Conservation (phyloP, 1,140 invertebrate genomes). For the Euschistus heros region DNA sequence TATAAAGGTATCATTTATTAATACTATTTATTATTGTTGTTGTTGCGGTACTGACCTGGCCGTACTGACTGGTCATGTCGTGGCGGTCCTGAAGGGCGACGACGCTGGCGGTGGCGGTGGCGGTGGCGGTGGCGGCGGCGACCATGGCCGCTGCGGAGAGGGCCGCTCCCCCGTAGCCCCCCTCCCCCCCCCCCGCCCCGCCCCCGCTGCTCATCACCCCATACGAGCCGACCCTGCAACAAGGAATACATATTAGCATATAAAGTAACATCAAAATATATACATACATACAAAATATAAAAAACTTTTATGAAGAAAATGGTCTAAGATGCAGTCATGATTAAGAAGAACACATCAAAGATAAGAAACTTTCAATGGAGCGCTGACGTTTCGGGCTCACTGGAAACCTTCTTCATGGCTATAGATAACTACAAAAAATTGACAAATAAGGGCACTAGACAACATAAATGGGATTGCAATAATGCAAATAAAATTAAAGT, state of each 20-base stretch:
- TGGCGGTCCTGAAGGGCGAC: conserved; percentile 59
- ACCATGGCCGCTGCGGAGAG: conserved; percentile 56
- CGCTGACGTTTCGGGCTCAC: no score
- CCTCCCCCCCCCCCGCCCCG: conserved; percentile 15
- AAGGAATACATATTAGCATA: not conserved
- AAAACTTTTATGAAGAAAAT: no score
- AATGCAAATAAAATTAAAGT: no score
- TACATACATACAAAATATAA: not conserved
- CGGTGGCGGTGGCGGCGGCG: conserved; percentile 58
- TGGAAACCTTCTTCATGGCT: no score
- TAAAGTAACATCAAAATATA: conserved; percentile 8
- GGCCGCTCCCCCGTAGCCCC: conserved; percentile 18
- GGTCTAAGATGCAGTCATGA: no score
- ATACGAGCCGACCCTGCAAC: conserved; percentile 23
- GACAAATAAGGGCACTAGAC: no score
- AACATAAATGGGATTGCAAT: no score
- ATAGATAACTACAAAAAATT: no score
- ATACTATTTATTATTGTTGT: no score
- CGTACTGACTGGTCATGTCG: conserved; percentile 50
- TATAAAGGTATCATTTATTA: no score
- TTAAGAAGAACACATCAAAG: no score
- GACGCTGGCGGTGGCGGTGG: conserved; percentile 63
- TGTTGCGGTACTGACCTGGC: conserved; percentile 41
- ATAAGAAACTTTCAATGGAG: no score
- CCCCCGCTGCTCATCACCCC: conserved; percentile 21